phyloP scores from a whole-genome alignment of 2,888 invertebrate genomes.

The Mycogona germanica region DNA sequence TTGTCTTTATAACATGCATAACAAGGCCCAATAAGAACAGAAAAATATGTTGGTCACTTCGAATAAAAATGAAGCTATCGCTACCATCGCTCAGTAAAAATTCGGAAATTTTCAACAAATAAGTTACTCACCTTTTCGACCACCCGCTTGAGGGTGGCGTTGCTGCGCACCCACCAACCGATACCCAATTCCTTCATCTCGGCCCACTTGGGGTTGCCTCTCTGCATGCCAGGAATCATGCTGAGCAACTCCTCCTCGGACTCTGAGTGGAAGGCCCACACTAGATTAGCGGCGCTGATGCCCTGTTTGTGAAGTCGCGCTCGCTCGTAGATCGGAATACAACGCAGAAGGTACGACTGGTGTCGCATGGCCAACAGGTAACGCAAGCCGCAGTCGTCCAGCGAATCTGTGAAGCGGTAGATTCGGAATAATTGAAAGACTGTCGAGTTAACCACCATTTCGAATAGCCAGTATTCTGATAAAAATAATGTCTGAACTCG shows the following conservation, averaged over 20 bases:
- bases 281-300: slow-evolving; percentile 53
- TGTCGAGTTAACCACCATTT: too few relatives aligned
- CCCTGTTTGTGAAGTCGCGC: slow-evolving; percentile 74
- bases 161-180: slow-evolving; percentile 93
- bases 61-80: too few relatives aligned
- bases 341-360: slow-evolving; percentile 85
- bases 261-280: slow-evolving; percentile 99
- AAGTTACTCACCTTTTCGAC: slow-evolving; percentile 57
- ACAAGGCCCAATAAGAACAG: too few relatives aligned
- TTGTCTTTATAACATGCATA: background rate
- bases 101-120: background rate
- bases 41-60: too few relatives aligned
- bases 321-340: slow-evolving; percentile 80
- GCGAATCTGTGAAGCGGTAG: slow-evolving; percentile 43
- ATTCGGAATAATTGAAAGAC: too few relatives aligned
- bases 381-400: slow-evolving; percentile 95
- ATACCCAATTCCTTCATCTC: slow-evolving; percentile 81
- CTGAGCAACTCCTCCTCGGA: slow-evolving; percentile 88
- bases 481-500: too few relatives aligned
- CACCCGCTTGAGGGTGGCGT: slow-evolving; percentile 62
- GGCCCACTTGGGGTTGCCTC: slow-evolving; percentile 57
- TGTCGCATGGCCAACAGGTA: slow-evolving; percentile 96
- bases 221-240: slow-evolving; percentile 54
- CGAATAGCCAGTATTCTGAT: too few relatives aligned
- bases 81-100: too few relatives aligned